Evolutionary conservation across 1,140 invertebrate species (phyloP).

Genomic region (Leptinotarsa texana): DNA sequence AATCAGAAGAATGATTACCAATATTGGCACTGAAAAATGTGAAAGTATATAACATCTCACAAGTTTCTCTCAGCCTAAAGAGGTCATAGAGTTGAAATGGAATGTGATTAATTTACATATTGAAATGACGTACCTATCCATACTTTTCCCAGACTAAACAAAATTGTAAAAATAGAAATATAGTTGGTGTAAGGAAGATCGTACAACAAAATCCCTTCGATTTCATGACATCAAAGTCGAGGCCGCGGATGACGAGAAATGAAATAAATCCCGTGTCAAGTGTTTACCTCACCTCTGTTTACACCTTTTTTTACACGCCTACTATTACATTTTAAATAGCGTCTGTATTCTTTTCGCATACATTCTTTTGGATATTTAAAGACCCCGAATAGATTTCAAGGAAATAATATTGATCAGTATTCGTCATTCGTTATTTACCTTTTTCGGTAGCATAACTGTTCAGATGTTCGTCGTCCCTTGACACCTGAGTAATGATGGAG

Average conservation of each 20-base stretch:
- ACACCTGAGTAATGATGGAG: constrained; percentile 97
- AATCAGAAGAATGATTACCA: not conserved
- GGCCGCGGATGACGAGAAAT: not conserved
- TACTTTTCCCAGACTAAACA: constrained; percentile 17
- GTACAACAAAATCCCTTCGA: too few relatives aligned
- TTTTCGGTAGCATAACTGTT: constrained; percentile 88
- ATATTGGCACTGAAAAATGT: constrained; percentile 32
- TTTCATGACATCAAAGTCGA: not conserved
- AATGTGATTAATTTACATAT: constrained; percentile 32
- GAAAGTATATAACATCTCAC: constrained; percentile 33
- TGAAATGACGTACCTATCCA: constrained; percentile 23
- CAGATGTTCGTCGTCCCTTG: constrained; percentile 93
- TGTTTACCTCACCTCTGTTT: constrained; percentile 28
- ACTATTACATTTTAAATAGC: constrained; percentile 9
- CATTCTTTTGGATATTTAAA: not conserved
- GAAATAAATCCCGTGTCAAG: constrained; percentile 11
- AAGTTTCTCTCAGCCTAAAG: constrained; percentile 37
- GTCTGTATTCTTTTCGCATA: not conserved
- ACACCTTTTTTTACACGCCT: constrained; percentile 39
- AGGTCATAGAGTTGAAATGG: constrained; percentile 46
- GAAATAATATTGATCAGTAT: not conserved
- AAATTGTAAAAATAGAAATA: constrained; percentile 10
- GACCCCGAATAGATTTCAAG: not conserved
- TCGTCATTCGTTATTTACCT: constrained; percentile 69
- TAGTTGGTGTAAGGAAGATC: too few relatives aligned